Conservation (phyloP, 2,797 vertebrate genomes). For the Amblyopsis hoosieri region DNA sequence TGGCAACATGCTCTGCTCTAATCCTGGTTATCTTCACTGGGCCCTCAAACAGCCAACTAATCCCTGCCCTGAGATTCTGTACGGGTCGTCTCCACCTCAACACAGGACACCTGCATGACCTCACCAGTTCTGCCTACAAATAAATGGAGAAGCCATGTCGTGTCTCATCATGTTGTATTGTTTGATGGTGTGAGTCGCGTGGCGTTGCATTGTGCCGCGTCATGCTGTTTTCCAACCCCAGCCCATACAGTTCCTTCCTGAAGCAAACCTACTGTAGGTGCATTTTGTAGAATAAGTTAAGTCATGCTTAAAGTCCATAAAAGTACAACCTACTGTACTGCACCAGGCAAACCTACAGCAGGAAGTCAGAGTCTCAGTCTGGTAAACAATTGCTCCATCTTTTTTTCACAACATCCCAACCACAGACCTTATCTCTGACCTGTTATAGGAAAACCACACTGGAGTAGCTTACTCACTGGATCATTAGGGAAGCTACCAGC, state of each 20-base stretch:
- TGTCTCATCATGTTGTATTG: constrained; percentile 18
- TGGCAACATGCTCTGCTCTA: constrained; percentile 73
- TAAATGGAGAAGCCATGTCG: constrained; percentile 29
- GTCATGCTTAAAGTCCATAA: background rate
- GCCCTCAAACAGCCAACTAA: constrained; percentile 68
- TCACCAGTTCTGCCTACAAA: constrained; percentile 16
- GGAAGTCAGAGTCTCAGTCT: constrained; percentile 50
- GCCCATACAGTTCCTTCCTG: background rate
- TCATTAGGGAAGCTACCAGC: constrained; percentile 57
- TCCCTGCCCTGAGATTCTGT: constrained; percentile 62
- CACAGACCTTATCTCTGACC: constrained; percentile 52
- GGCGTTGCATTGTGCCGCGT: background rate
- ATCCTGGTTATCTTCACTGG: constrained; percentile 75
- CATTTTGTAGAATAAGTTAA: background rate
- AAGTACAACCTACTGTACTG: background rate
- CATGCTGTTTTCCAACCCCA: background rate
- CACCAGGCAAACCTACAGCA: constrained; percentile 31
- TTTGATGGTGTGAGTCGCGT: background rate
- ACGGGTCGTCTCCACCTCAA: constrained; percentile 59
- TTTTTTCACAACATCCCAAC: constrained; percentile 67
- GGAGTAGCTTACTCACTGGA: constrained; percentile 53
- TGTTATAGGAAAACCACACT: constrained; percentile 68
- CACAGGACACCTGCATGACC: constrained; percentile 26
- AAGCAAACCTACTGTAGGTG: background rate
- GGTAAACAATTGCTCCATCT: constrained; percentile 68